Evolutionary conservation across 2,113 vertebrate genomes (phyloP).

Genomic region (Platichthys stellatus): DNA sequence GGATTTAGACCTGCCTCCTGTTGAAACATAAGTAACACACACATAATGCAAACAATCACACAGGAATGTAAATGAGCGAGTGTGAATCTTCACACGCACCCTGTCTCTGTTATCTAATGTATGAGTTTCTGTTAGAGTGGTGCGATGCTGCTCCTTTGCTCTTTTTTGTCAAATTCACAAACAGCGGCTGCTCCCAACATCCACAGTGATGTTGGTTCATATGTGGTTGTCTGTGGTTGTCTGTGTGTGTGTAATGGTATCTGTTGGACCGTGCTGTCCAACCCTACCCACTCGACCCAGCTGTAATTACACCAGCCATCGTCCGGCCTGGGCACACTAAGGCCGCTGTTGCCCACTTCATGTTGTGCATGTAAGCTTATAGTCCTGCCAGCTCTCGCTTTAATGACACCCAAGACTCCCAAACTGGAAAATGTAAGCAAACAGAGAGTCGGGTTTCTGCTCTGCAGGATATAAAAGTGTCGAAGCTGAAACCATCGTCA

Average conservation of each 20-base stretch:
- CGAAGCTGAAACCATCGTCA: background rate
- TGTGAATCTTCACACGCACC: too few species aligned
- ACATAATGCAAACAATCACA: too few species aligned
- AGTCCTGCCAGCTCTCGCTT: constrained; percentile 80
- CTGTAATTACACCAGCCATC: constrained; percentile 90
- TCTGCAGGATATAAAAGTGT: constrained; percentile 45
- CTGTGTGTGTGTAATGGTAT: constrained; percentile 87
- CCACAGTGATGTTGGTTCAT: constrained; percentile 12
- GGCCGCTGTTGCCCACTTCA: constrained; percentile 83
- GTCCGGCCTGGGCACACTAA: constrained; percentile 84
- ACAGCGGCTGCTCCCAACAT: background rate
- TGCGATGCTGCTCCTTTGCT: too few species aligned
- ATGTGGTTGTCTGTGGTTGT: constrained; percentile 1
- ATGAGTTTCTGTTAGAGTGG: too few species aligned
- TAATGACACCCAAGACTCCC: constrained; percentile 82
- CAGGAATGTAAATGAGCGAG: too few species aligned
- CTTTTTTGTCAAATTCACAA: too few species aligned
- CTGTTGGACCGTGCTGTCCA: constrained; percentile 86
- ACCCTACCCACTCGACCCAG: constrained; percentile 84
- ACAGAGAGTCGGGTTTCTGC: constrained; percentile 76
- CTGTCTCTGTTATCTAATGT: too few species aligned
- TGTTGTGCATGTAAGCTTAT: constrained; percentile 77
- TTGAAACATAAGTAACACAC: too few species aligned
- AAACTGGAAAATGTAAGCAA: constrained; percentile 82
- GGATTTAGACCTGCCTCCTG: too few species aligned